phyloP scores from a whole-genome alignment of 2,113 vertebrate genomes.

The Rhegmatorhina hoffmannsi region DNA sequence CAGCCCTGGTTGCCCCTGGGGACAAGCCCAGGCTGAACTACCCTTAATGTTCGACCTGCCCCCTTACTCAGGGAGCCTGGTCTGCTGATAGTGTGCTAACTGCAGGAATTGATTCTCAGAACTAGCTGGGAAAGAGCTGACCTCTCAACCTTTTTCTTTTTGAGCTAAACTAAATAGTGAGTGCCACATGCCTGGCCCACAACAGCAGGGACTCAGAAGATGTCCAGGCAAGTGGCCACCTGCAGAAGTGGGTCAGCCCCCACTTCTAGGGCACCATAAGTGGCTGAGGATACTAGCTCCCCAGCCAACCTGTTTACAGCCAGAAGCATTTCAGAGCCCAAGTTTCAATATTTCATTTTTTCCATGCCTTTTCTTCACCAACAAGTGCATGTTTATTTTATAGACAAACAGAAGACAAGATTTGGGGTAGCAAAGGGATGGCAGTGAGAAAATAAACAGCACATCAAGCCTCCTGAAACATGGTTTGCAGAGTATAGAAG shows the following conservation, averaged over 20 bases:
- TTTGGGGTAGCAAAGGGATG: not conserved
- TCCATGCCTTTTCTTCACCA: not conserved
- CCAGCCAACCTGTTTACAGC: not conserved
- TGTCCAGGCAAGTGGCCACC: not conserved
- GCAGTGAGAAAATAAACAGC: not conserved
- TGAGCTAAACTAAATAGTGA: not conserved
- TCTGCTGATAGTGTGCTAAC: not conserved
- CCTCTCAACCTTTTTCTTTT: not conserved
- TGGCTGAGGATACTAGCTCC: not conserved
- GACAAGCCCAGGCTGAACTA: not conserved
- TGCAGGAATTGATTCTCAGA: not conserved
- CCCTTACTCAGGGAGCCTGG: not conserved
- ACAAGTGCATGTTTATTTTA: not conserved
- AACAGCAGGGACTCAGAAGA: not conserved
- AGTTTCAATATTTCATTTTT: not conserved
- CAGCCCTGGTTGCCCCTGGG: not conserved
- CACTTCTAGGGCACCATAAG: not conserved
- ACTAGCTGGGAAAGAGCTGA: not conserved
- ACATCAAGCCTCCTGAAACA: not conserved
- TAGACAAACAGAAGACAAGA: not conserved
- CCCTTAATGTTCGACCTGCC: not conserved
- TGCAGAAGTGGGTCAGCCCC: not conserved
- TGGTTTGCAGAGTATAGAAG: not conserved
- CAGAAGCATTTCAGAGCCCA: not conserved
- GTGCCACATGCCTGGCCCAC: not conserved